Evolutionary conservation across 2,797 vertebrate species (phyloP).

Genomic region (Crenichthys baileyi): DNA sequence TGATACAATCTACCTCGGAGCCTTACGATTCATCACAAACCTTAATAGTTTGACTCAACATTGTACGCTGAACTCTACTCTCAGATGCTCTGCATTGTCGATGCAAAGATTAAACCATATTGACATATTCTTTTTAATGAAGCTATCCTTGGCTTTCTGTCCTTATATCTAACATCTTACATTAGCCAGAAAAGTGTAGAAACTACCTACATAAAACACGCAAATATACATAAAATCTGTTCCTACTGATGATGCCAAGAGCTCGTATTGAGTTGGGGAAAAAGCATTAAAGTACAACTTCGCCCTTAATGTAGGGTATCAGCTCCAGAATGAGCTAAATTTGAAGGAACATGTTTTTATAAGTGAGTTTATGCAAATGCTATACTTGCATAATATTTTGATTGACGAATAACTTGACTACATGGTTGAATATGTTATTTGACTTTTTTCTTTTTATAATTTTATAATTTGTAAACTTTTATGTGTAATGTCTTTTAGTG

Average conservation of each 20-base stretch:
- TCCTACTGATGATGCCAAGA: neutral
- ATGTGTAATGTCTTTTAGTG: too few relatives aligned
- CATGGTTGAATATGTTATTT: too few relatives aligned
- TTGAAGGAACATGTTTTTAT: too few relatives aligned
- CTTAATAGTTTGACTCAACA: neutral
- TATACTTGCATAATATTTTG: too few relatives aligned
- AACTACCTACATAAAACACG: too few relatives aligned
- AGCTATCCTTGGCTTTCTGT: neutral
- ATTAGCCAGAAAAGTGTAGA: neutral
- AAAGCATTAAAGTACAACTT: too few relatives aligned
- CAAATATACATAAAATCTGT: neutral
- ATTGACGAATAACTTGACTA: too few relatives aligned
- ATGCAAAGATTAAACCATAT: neutral
- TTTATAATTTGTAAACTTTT: neutral
- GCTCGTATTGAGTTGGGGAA: too few relatives aligned
- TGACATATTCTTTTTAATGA: neutral
- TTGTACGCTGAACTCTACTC: neutral
- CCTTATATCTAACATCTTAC: neutral
- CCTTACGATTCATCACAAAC: neutral
- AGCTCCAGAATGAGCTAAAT: too few relatives aligned
- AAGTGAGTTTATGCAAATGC: too few relatives aligned
- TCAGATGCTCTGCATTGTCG: neutral
- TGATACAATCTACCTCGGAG: neutral
- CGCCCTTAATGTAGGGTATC: too few relatives aligned
- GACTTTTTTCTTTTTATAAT: too few relatives aligned